Conservation (phyloP, 2,797 vertebrate species). For the Zonotrichia albicollis region DNA sequence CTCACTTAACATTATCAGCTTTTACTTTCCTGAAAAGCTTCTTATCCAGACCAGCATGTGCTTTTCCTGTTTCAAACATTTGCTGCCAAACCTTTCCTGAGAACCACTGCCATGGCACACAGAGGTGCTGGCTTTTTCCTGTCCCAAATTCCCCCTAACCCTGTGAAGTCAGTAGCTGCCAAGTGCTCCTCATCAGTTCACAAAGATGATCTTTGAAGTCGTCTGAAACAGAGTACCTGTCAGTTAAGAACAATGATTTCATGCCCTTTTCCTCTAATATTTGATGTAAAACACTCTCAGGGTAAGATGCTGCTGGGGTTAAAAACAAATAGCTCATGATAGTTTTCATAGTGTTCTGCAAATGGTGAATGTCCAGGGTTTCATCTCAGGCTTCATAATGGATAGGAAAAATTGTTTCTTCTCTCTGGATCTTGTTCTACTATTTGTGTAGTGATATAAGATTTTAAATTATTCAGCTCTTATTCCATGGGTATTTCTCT, state of each 20-base stretch:
- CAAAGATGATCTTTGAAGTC: neutral
- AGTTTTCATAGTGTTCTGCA: neutral
- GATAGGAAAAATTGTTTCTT: neutral
- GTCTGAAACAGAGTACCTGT: neutral
- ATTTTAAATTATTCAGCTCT: neutral
- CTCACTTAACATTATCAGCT: neutral
- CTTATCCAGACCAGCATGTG: neutral
- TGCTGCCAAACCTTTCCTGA: neutral
- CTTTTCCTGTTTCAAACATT: neutral
- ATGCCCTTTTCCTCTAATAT: neutral
- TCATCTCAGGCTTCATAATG: neutral
- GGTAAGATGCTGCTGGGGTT: neutral
- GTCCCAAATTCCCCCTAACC: neutral
- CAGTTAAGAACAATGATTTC: neutral
- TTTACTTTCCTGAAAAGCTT: slow-evolving; percentile 23
- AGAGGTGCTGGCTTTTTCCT: neutral
- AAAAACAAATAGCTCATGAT: neutral
- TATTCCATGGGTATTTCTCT: neutral
- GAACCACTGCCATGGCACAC: neutral
- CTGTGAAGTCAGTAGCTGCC: neutral
- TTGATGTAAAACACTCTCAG: neutral
- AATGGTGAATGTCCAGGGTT: neutral
- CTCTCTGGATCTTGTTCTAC: neutral
- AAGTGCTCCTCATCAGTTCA: neutral
- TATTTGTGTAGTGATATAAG: neutral